A percentile compares a stretch with the other conserved stretches of the same genome.
Evolutionary conservation across 2,113 vertebrate genomes (phyloP).

Genomic region (Seriola rivoliana): DNA sequence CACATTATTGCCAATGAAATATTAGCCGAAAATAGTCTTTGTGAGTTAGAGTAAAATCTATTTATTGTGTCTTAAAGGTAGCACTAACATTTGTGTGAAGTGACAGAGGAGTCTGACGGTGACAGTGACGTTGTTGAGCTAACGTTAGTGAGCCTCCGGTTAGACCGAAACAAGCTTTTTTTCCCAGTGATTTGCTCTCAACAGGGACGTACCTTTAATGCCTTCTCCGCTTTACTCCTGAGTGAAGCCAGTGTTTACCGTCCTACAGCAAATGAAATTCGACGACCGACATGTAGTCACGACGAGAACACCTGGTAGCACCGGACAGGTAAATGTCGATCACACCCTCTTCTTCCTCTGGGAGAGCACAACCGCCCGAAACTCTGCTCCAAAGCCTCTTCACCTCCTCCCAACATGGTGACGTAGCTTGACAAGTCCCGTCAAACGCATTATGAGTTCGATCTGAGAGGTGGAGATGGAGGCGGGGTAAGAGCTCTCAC

Average conservation of each 20-base stretch:
- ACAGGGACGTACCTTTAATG: slow-evolving; percentile 73
- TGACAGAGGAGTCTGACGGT: neutral
- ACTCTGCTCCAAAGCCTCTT: slow-evolving; percentile 50
- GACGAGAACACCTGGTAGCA: slow-evolving; percentile 41
- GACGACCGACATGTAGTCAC: slow-evolving; percentile 29
- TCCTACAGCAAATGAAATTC: slow-evolving; percentile 12
- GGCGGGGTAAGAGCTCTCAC: slow-evolving; percentile 46
- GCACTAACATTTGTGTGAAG: neutral
- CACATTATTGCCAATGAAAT: neutral
- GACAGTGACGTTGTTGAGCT: slow-evolving; percentile 49
- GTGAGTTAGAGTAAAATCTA: neutral
- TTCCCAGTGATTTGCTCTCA: slow-evolving; percentile 20
- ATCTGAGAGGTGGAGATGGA: neutral
- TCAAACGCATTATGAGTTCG: slow-evolving; percentile 28
- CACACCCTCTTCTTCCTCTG: slow-evolving; percentile 73
- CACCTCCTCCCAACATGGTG: slow-evolving; percentile 46
- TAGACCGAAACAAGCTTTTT: slow-evolving; percentile 43
- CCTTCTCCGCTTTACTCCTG: slow-evolving; percentile 60
- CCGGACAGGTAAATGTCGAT: slow-evolving; percentile 69
- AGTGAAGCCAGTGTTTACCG: slow-evolving; percentile 71
- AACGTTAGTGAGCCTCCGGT: slow-evolving; percentile 20
- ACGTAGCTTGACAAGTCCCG: slow-evolving; percentile 63
- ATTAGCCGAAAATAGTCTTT: neutral
- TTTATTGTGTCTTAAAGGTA: neutral
- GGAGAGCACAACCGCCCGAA: slow-evolving; percentile 70